Percentiles rank a stretch among this genome's conserved stretches.
These are phyloP conservation scores for Thaumatotibia leucotreta DNA, from an alignment of 1,140 invertebrate species.

Conservation along the genomic window DNA sequence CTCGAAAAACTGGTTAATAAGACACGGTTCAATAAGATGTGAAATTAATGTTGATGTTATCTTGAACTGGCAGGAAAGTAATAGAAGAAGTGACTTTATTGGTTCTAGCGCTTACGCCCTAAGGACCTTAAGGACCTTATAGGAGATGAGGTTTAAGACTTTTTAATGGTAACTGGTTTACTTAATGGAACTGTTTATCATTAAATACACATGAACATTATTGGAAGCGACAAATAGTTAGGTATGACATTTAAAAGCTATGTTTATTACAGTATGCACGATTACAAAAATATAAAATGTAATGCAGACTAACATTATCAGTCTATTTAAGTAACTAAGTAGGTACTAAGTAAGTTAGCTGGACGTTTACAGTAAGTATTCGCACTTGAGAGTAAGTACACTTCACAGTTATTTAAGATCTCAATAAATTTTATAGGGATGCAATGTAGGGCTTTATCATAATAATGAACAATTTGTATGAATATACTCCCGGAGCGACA, in stretches of 20 bases:
- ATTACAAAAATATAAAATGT: neutral
- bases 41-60: conserved; percentile 56
- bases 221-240: neutral
- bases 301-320: no score
- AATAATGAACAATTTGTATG: no score
- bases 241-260: neutral
- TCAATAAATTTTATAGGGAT: no score
- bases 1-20: conserved; percentile 46
- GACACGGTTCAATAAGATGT: conserved; percentile 45
- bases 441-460: no score
- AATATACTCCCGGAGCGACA: no score
- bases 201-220: neutral
- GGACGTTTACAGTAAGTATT: no score
- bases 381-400: no score
- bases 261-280: neutral
- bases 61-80: conserved; percentile 19
- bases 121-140: no score
- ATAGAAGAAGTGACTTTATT: neutral
- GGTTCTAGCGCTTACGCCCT: neutral
- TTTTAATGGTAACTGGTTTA: no score
- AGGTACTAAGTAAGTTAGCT: no score
- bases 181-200: neutral
- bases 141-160: no score
- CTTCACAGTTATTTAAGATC: no score
- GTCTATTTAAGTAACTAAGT: neutral